Evolutionary conservation across 2,888 invertebrate genomes (phyloP).

Genomic region (Masnerella sp.): DNA sequence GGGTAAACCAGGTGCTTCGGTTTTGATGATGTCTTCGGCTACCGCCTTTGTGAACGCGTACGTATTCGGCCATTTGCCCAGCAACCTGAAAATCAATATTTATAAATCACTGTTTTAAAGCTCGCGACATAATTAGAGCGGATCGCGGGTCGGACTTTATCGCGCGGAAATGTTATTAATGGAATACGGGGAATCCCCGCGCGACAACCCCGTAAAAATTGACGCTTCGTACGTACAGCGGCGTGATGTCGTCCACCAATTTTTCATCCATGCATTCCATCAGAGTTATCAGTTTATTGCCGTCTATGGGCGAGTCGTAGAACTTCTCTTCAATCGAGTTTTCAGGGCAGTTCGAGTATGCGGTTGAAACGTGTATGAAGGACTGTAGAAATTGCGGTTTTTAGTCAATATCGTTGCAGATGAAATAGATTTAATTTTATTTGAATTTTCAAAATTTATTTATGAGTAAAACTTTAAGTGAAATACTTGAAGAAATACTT

Average conservation of each 20-base stretch:
- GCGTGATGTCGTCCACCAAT: slow-evolving; percentile 79
- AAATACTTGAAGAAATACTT: not conserved
- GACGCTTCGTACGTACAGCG: slow-evolving; percentile 73
- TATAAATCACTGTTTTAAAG: no score
- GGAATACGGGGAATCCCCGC: not conserved
- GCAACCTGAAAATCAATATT: slow-evolving; percentile 81
- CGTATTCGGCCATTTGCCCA: slow-evolving; percentile 90
- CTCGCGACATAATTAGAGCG: no score
- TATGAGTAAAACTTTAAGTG: not conserved
- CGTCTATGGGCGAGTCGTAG: slow-evolving; percentile 79
- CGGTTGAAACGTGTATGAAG: slow-evolving; percentile 81
- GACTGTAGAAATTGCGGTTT: slow-evolving; percentile 77
- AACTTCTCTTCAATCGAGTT: slow-evolving; percentile 79
- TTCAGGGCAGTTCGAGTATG: slow-evolving; percentile 80
- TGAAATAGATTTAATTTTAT: no score
- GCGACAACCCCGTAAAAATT: not conserved
- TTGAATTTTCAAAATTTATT: no score
- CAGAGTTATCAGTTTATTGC: slow-evolving; percentile 78
- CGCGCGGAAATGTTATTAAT: not conserved
- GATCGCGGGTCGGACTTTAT: no score
- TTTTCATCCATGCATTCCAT: slow-evolving; percentile 79
- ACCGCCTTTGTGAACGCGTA: slow-evolving; percentile 95
- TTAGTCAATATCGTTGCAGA: no score
- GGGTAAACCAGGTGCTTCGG: slow-evolving; percentile 85
- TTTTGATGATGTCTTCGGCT: slow-evolving; percentile 87